A percentile compares a stretch with the other conserved stretches of the same genome.
Conservation (phyloP, 1,140 invertebrate genomes). For the Drosophila varians region DNA sequence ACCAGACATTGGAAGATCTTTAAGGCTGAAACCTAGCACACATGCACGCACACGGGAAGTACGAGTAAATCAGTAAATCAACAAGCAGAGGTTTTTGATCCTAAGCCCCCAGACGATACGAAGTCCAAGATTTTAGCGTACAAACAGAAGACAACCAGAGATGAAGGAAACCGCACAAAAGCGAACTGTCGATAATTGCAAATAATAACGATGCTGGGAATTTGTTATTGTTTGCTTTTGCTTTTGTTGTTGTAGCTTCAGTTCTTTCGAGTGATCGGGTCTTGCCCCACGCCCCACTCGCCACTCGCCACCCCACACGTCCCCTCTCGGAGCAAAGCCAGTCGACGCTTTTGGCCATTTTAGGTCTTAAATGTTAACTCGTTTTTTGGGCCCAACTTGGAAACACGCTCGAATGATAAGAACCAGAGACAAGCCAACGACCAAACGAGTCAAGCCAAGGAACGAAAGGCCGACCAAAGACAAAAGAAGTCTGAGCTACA, state of each 20-base stretch:
- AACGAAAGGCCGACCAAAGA: slow-evolving; percentile 44
- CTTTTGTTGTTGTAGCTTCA: slow-evolving; percentile 28
- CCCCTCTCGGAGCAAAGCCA: slow-evolving; percentile 17
- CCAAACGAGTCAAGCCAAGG: slow-evolving; percentile 33
- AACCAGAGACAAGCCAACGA: slow-evolving; percentile 57
- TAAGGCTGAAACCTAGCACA: slow-evolving; percentile 63
- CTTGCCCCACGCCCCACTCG: no score
- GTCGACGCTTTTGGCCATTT: slow-evolving; percentile 60
- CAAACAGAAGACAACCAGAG: slow-evolving; percentile 42
- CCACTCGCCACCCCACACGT: background rate
- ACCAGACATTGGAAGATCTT: slow-evolving; percentile 65
- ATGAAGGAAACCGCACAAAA: slow-evolving; percentile 60
- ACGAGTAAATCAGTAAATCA: slow-evolving; percentile 26
- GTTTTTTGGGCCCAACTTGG: slow-evolving; percentile 57
- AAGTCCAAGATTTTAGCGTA: slow-evolving; percentile 58
- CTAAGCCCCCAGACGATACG: slow-evolving; percentile 51
- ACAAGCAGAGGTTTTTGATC: slow-evolving; percentile 75
- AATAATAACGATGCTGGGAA: slow-evolving; percentile 72
- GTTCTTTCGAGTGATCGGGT: slow-evolving; percentile 41
- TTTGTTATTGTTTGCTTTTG: slow-evolving; percentile 61
- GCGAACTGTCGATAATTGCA: slow-evolving; percentile 77
- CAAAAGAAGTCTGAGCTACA: slow-evolving; percentile 59
- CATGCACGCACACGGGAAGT: slow-evolving; percentile 45
- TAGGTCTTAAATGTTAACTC: slow-evolving; percentile 78
- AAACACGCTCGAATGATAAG: slow-evolving; percentile 67